phyloP scores from a whole-genome alignment of 2,888 invertebrate genomes.

The Hymenopus coronatus region DNA sequence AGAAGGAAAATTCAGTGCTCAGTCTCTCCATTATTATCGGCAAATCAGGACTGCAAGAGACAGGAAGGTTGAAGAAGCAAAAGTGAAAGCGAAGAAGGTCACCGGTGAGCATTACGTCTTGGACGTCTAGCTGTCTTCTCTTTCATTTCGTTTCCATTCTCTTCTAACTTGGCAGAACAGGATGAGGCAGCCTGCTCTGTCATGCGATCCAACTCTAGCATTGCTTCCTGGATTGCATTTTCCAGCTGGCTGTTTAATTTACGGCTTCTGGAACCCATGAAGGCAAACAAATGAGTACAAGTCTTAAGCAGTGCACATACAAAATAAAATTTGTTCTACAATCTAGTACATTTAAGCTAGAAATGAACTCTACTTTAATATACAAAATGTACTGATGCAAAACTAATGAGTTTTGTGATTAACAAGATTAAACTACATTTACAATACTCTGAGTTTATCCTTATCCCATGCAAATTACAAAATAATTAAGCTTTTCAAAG shows the following conservation, averaged over 20 bases:
- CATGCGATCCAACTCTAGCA: constrained; percentile 80
- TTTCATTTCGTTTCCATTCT: neutral
- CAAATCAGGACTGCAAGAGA: neutral
- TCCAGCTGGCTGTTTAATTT: constrained; percentile 87
- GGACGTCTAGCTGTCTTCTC: neutral
- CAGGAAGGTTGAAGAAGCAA: constrained; percentile 2
- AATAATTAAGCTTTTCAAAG: neutral
- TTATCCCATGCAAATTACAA: neutral
- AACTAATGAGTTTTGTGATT: neutral
- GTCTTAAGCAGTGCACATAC: neutral
- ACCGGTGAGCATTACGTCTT: constrained; percentile 12
- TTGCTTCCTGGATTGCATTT: constrained; percentile 89
- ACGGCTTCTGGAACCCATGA: constrained; percentile 69
- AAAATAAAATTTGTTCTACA: neutral
- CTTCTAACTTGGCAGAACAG: neutral
- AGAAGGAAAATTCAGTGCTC: neutral
- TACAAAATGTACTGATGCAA: neutral
- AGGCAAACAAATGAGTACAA: neutral
- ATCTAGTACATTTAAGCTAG: neutral
- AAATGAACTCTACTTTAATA: neutral
- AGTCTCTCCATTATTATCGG: neutral
- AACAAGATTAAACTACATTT: neutral
- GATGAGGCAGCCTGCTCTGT: constrained; percentile 43
- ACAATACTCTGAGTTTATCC: neutral
- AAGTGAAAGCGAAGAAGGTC: neutral